Evolutionary conservation across 2,888 invertebrate species (phyloP), one percentile per base, ranked within the genome.

Genomic region (Melinopterus prodromus): DNA sequence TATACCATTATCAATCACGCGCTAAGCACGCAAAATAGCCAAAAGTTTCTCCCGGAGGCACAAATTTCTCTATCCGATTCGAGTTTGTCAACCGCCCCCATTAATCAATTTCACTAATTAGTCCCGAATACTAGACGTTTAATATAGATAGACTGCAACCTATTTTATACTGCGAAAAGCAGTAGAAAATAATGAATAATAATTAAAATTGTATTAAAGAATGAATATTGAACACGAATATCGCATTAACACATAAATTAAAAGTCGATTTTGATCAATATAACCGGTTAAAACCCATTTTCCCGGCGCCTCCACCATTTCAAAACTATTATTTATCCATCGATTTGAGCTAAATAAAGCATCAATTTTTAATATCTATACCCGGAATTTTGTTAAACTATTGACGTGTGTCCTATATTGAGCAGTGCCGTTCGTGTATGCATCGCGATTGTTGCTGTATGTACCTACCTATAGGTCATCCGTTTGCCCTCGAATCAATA

Each of bases 41-140:
- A 53, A 78, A 78, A 78, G 78, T 78, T 78, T 78, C 71, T 70
- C 9, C 12, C 53, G 2, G 53, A 53, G 53, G 5, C 53, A 53
- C 53, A 53, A 53, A 53, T 53, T 53, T 53, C 53, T 53, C 53
- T 53, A 78, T 78, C 53, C 53, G 53, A 53, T 53, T 53, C 53
- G 72, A 78, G 72, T 78, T 78, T 78, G 78, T 71, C 78, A 72
- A 6, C 78, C 69, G 16, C 69, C 71, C 79, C 75, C 79, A 79
- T 79, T 79, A 79, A 79, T 79, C 79, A 79, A 79, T 79, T 79
- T 71, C 69, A 76, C 76, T 76, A 79, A 79, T 79, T 79, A 79
- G 75, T 75, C 53, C 53, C 53, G 53, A 26, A 26, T 26, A 26
- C 26, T 26, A 26, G 70, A 69, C 26, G 36, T 74, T 75, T 75